These are phyloP conservation scores for Nysson spinosus DNA, from an alignment of 2,888 invertebrate species.

Conservation along the genomic window DNA sequence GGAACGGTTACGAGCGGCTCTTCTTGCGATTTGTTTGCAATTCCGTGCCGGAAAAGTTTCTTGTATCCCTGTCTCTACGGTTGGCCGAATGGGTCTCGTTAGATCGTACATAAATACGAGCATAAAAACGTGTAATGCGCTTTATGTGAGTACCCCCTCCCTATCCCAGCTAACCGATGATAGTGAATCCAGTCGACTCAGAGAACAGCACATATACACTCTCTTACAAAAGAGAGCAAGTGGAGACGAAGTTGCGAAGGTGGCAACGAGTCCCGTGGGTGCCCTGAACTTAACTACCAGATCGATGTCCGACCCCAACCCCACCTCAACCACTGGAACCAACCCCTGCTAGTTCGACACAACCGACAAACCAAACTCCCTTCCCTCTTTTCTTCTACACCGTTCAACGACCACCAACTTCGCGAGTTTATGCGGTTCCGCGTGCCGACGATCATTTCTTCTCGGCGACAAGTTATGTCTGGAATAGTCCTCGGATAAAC, in stretches of 20 bases:
- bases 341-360: constrained; percentile 42
- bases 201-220: constrained; percentile 19
- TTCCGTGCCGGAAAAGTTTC: constrained; percentile 8
- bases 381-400: constrained; percentile 13
- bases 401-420: constrained; percentile 31
- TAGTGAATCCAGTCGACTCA: constrained; percentile 4
- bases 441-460: constrained; percentile 27
- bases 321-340: constrained; percentile 42
- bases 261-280: constrained; percentile 75
- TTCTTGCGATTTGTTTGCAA: constrained; percentile 30
- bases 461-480: constrained; percentile 14
- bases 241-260: constrained; percentile 59
- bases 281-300: constrained; percentile 75
- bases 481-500: constrained; percentile 20
- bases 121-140: constrained; percentile 57
- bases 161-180: constrained; percentile 19
- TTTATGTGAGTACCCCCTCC: constrained; percentile 21
- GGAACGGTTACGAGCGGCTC: constrained; percentile 8
- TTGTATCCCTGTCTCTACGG: background rate
- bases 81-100: constrained; percentile 37
- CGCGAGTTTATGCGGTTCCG: constrained; percentile 27
- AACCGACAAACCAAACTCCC: constrained; percentile 24
- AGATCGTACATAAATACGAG: constrained; percentile 59
- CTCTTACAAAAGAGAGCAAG: constrained; percentile 47
- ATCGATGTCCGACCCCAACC: constrained; percentile 73